Evolutionary conservation across 2,888 invertebrate genomes (phyloP), one percentile per base, ranked within the genome.

Genomic region (Glaucopsyche alexis): DNA sequence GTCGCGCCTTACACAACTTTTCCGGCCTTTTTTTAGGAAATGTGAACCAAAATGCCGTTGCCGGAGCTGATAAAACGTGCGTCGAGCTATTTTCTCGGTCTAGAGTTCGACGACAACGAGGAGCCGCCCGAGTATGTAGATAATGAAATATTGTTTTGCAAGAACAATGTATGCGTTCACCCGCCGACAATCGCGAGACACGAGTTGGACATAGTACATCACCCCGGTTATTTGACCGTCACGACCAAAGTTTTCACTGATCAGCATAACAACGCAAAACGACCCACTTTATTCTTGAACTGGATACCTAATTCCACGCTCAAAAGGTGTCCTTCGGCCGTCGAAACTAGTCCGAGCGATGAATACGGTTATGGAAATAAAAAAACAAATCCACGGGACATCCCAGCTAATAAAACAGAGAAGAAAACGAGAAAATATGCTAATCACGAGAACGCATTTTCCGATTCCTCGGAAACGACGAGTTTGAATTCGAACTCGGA

Each of bases 101-200:
- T 94, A 67, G 96, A 95, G 78, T 93, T 94, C 77, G 93, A 94
- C 72, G 94, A 93, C 75, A 93, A 94, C 82, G 95, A 94, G 81
- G 93, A 94, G 80, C 93, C 93, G 77, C 93, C 93, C 66, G 88
- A 94, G 82, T 97, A 96, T 83, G 96, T 96, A 85, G 96, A 97
- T 88, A 97, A 97, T 82, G 97, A 97, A 92, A 95, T 96, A 75
- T 91, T 97, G 71, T 97, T 97, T 87, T 97, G 97, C 89, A 99
- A 99, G 92, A 99, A 99, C 87, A 99, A 99, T 89, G 98, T 99
- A 50, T 99, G 99, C 87, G 98, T 99, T 67, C 99, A 99, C 93
- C 98, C 98, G 7, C 97, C 98, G 70, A 96, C 97, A 0, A 94
- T 96, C 76, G 95, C 97, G 72, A 94, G 97, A 71, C 96, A 96